Percentiles rank a stretch among this genome's conserved stretches.
phyloP scores from a whole-genome alignment of 2,113 vertebrate genomes.

The Heterochromis multidens region DNA sequence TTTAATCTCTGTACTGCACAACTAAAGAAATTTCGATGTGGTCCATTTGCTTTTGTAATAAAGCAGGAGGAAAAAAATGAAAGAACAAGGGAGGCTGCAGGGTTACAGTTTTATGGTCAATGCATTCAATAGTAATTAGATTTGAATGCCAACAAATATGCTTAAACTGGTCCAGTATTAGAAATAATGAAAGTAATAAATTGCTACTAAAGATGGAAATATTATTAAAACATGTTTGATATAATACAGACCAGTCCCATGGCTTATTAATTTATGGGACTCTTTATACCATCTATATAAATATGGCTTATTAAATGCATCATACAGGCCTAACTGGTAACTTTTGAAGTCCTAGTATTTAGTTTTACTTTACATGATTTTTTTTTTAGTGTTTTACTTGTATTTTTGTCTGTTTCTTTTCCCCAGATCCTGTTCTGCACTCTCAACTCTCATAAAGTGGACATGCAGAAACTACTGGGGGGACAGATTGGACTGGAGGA shows the following conservation, averaged over 20 bases:
- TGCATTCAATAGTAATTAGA: background rate
- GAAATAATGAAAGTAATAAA: background rate
- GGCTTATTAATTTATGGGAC: background rate
- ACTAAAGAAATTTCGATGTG: background rate
- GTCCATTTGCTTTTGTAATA: background rate
- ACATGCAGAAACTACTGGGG: slow-evolving; percentile 96
- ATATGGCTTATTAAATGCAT: too few relatives aligned
- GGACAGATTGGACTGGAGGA: slow-evolving; percentile 97
- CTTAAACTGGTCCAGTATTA: background rate
- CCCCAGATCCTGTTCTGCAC: slow-evolving; percentile 95
- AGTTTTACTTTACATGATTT: too few relatives aligned
- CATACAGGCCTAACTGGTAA: background rate
- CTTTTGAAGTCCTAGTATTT: too few relatives aligned
- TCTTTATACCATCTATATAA: background rate
- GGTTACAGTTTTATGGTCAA: background rate
- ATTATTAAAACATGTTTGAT: background rate
- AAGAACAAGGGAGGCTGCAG: background rate
- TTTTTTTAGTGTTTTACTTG: too few relatives aligned
- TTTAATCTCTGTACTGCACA: background rate
- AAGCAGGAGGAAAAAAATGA: background rate
- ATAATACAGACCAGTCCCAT: background rate
- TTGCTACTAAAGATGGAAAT: background rate
- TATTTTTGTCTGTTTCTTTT: background rate
- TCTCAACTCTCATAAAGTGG: slow-evolving; percentile 95
- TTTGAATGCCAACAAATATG: background rate